Base-by-base conservation (phyloP, 2,888 invertebrate species). In the Drosophila meridiana region DNA sequence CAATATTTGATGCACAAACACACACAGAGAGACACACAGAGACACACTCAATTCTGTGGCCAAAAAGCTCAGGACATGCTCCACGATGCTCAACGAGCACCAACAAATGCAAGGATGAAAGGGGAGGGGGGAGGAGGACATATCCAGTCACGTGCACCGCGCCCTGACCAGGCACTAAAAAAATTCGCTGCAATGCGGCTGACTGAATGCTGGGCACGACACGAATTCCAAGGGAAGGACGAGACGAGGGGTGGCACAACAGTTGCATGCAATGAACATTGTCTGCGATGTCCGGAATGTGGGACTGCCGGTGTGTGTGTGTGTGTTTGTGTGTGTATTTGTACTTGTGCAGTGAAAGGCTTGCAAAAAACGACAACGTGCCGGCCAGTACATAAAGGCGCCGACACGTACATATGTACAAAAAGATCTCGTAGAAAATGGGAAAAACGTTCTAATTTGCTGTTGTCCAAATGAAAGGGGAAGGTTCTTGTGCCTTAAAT, bases 131-230 rank as follows among this genome's bases (percentile, higher is more conserved):
- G 20, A 38, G n/a, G 14, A 69, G 26, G 28, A 42, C 28, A 62
- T 36, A 80, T 75, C 67, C 87, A 85, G 90, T 80, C 90, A 89
- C 90, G 89, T 89, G 89, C 76, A 62, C 42, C 30, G 30, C 78
- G 60, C 65, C 62, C 75, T 68, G 71, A 66, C 57, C 71, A 59
- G 74, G 75, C 79, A 53, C 65, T 57, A 70, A 70, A 79, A 73
- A 73, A 81, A 79, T 87, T 80, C 81, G 88, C 91, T 90, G 91
- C 90, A 90, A 76, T 91, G 90, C 90, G 90, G 87, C 91, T 81
- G 78, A 74, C 76, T 75, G 36, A 50, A 60, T 60, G 50, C 60
- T 60, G 60, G 60, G 60, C 59, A 30, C 32, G 63, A 67, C 32
- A 55, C 53, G 43, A 61, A 67, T 62, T 60, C 52, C 32, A 47